phyloP scores from a whole-genome alignment of 2,888 invertebrate species.

The Pterostichus niger region DNA sequence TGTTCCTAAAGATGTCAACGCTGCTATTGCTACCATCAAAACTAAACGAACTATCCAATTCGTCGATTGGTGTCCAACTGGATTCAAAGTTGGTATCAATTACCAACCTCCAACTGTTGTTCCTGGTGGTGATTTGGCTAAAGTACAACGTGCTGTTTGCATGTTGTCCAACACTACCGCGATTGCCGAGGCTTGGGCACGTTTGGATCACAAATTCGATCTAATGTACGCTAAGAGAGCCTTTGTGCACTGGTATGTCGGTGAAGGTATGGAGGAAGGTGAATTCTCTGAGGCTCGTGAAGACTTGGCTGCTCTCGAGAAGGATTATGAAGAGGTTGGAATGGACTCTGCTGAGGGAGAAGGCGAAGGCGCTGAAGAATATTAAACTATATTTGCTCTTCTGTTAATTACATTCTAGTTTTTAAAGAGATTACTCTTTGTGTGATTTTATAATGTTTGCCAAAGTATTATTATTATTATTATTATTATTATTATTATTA shows the following conservation, averaged over 20 bases:
- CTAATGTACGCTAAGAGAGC: conserved; percentile 85
- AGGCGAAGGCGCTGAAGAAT: conserved; percentile 73
- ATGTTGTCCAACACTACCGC: conserved; percentile 85
- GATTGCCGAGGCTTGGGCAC: conserved; percentile 84
- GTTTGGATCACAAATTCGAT: conserved; percentile 85
- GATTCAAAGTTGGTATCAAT: conserved; percentile 77
- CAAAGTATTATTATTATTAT: conserved; percentile 45
- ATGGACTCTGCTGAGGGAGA: conserved; percentile 80
- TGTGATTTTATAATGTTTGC: conserved; percentile 39
- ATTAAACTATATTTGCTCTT: conserved; percentile 29
- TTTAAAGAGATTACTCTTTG: conserved; percentile 40
- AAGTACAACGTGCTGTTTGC: conserved; percentile 83
- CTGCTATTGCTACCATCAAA: conserved; percentile 80
- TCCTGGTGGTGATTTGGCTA: conserved; percentile 79
- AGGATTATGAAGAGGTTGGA: conserved; percentile 86
- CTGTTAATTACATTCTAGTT: conserved; percentile 20
- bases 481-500: background rate
- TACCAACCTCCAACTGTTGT: conserved; percentile 78
- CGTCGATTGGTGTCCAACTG: conserved; percentile 76
- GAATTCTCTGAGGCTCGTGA: conserved; percentile 89
- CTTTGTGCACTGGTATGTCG: conserved; percentile 88
- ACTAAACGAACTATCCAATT: conserved; percentile 78
- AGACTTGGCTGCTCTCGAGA: conserved; percentile 85
- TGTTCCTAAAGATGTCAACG: conserved; percentile 78
- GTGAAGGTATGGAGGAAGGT: conserved; percentile 89